Conservation (phyloP, 2,113 vertebrate species). For the Oryzias celebensis region DNA sequence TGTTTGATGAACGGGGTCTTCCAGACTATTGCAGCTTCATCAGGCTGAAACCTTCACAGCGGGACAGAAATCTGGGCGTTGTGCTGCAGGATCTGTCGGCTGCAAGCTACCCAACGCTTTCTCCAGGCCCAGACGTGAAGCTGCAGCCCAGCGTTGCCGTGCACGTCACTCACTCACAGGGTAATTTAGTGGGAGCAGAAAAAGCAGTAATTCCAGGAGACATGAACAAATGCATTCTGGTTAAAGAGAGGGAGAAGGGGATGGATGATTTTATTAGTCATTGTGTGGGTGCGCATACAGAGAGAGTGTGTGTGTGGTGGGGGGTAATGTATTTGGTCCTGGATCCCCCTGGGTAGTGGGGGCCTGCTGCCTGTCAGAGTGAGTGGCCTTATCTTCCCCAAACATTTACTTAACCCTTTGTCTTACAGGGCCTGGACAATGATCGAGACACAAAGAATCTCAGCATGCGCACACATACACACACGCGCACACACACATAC, state of each 20-base stretch:
- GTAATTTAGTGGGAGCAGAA: slow-evolving; percentile 5
- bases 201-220: slow-evolving; percentile 11
- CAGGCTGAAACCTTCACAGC: too few species aligned
- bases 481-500: slow-evolving; percentile 28
- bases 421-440: slow-evolving; percentile 82
- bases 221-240: neutral
- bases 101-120: too few species aligned
- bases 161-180: too few species aligned
- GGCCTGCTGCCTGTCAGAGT: slow-evolving; percentile 84
- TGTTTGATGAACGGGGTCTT: too few species aligned
- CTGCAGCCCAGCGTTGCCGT: too few species aligned
- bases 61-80: too few species aligned
- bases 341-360: slow-evolving; percentile 67
- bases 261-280: slow-evolving; percentile 5
- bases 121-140: too few species aligned
- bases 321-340: slow-evolving; percentile 60
- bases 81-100: too few species aligned
- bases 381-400: slow-evolving; percentile 84
- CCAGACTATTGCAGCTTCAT: too few species aligned
- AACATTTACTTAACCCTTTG: slow-evolving; percentile 89
- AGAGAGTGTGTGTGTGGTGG: slow-evolving; percentile 10
- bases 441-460: slow-evolving; percentile 68
- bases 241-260: slow-evolving; percentile 15
- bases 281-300: slow-evolving; percentile 11
- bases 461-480: slow-evolving; percentile 38